Base-by-base conservation (phyloP, 2,888 invertebrate genomes). In the Apoda limacodes region DNA sequence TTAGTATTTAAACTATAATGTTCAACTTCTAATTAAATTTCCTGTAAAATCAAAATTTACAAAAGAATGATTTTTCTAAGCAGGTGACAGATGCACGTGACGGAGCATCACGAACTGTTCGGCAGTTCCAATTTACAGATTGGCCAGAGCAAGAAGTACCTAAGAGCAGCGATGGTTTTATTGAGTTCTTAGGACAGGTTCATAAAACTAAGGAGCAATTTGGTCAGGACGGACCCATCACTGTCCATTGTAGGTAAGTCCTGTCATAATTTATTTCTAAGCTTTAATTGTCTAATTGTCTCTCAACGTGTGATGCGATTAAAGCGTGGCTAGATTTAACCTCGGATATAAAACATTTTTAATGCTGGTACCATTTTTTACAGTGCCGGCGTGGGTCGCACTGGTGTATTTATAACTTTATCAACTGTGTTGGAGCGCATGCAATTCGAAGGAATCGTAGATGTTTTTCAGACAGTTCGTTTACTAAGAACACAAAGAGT, bases 161-260 rank as follows among this genome's bases (percentile, higher is more conserved):
- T 5, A 97, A 97, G 68, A 95, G 94, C 22, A 98, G 97, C 1
- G 99, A 99, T 63, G 96, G 96, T 22, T 99, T 99, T 78, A 98
- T 99, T 48, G 98, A 99, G 75, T 99, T 99, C 80, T 94, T 99
- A 48, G 97, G 98, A 5, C 98, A 99, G 70, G 98, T 99, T 26
- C 99, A 99, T 82, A 98, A 98, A 81, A 99, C 99, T 29, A 99
- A 99, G 80, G 97, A 98, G 61, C 98, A 99, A 70, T 99, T 99
- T 67, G 99, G 99, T 4, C 98, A 98, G 63, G 98, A 98, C 60
- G 99, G 99, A 5, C 99, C 99, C 1, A 99, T 99, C 42, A 95
- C 98, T 27, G 98, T 98, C 13, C 98, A 98, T 71, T 96, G 96
- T 88, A 92, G 92, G 91, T 91, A 14, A 32, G 22, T n/a, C n/a